Conservation (phyloP, 92 coral and sea anemone genomes). For the Bergia puertoricense region DNA sequence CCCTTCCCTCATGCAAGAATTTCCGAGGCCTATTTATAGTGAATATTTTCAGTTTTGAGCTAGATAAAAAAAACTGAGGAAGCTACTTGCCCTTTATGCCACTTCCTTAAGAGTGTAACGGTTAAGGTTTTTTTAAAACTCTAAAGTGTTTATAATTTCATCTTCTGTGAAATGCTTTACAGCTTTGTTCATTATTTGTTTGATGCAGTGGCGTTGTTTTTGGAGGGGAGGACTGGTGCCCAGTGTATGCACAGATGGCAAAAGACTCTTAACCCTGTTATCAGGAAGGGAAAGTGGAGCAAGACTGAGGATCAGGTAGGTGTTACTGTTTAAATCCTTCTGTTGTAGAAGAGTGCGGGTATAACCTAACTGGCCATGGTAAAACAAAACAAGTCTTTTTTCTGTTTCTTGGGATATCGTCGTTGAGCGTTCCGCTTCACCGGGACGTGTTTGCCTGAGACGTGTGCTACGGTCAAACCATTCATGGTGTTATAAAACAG, state of each 20-base stretch:
- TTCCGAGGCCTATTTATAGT: too few species aligned
- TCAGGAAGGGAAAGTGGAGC: conserved; percentile 86
- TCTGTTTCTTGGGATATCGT: too few species aligned
- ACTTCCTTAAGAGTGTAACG: neutral
- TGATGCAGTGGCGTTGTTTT: conserved; percentile 74
- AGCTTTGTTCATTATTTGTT: neutral
- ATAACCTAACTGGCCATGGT: neutral
- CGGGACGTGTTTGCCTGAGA: too few species aligned
- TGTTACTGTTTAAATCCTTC: neutral
- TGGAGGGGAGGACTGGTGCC: conserved; percentile 96
- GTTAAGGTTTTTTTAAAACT: neutral
- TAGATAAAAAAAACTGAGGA: too few species aligned
- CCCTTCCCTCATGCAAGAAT: too few species aligned
- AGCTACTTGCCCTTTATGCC: neutral
- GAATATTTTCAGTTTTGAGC: neutral
- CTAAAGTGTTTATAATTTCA: too few species aligned
- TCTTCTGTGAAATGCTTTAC: too few species aligned
- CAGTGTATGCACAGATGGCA: conserved; percentile 95
- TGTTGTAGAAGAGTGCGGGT: neutral
- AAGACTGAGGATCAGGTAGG: conserved; percentile 76
- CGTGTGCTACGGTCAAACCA: too few species aligned
- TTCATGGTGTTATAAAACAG: too few species aligned
- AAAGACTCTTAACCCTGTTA: conserved; percentile 76
- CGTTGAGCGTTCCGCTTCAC: too few species aligned
- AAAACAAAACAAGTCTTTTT: too few species aligned